Base-by-base conservation (phyloP, 2,888 invertebrate species). In the Agrilus biguttatus region DNA sequence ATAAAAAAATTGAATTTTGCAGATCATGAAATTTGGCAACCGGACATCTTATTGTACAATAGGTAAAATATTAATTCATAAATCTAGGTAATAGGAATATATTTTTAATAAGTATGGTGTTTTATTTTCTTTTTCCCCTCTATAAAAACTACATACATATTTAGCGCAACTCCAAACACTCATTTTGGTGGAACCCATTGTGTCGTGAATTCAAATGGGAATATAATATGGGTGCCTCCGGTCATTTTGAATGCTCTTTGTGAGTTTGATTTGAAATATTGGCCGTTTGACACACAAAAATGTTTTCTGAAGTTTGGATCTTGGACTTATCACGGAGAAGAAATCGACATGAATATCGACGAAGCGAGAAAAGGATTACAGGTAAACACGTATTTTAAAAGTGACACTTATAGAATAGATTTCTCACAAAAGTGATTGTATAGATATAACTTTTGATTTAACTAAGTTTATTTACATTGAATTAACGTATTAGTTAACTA, bases 11-110 rank as follows among this genome's bases (percentile, higher is more conserved):
- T 80, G 34, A 72, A 80, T 57, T 67, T 81, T 54, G 74, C 76
- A 8, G 77, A 77, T 45, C 79, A 78, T 60, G 82, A 84, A 58
- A 70, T 87, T 51, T 89, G 88, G 84, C 75, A 75, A 61, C 88
- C 86, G 4, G 86, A 84, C 62, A 68, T 86, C 46, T 72, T 74
- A 47, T 69, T 84, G 12, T 77, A 80, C 52, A 86, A 85, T 65
- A 76, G 77, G 65, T 77, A 56, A 43, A 17, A 17, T 17, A 33
- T 40, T 6, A 21, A 21, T 21, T 1, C 4, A 21, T 21, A 21
- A 21, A 21, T 6, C 6, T 19, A 19, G 19, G 13, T 35, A 7
- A n/a, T n/a, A n/a, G n/a, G n/a, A n/a, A n/a, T n/a, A n/a, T n/a
- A n/a, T n/a, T n/a, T n/a, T n/a, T n/a, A n/a, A n/a, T n/a, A n/a